Evolutionary conservation across 2,113 vertebrate species (phyloP).

Genomic region (Tragelaphus strepsiceros): DNA sequence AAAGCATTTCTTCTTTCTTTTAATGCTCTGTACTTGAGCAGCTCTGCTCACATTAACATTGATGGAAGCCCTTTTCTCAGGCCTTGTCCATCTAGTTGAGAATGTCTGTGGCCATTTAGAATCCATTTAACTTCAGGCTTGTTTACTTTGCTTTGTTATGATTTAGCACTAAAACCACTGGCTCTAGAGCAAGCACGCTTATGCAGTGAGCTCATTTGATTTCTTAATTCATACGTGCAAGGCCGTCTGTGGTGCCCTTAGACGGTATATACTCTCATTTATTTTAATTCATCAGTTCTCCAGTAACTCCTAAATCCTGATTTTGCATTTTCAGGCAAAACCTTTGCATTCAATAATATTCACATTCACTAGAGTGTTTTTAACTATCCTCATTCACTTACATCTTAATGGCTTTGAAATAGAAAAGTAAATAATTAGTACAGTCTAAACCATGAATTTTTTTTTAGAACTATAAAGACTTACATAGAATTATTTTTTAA

Average conservation of each 20-base stretch:
- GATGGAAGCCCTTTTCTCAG: constrained; percentile 5
- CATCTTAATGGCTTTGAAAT: constrained; percentile 5
- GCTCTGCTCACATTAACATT: neutral
- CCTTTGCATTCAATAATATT: neutral
- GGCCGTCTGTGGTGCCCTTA: neutral
- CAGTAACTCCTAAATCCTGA: neutral
- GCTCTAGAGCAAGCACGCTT: neutral
- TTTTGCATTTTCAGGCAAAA: constrained; percentile 5
- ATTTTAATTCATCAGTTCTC: neutral
- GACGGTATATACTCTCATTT: neutral
- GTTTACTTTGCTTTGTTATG: constrained; percentile 40
- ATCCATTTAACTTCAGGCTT: constrained; percentile 32
- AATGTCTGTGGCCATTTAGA: constrained; percentile 37
- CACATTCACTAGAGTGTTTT: neutral
- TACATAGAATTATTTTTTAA: neutral
- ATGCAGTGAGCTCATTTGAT: neutral
- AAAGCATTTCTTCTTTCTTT: constrained; percentile 39
- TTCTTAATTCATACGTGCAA: neutral
- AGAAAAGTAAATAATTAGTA: neutral
- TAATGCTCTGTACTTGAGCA: constrained; percentile 16
- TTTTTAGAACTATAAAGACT: neutral
- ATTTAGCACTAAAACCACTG: constrained; percentile 11
- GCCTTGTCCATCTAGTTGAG: neutral
- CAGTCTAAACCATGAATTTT: neutral
- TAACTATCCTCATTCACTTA: neutral